Evolutionary conservation across 2,888 invertebrate genomes (phyloP).

Genomic region (Lasioglossum morio): DNA sequence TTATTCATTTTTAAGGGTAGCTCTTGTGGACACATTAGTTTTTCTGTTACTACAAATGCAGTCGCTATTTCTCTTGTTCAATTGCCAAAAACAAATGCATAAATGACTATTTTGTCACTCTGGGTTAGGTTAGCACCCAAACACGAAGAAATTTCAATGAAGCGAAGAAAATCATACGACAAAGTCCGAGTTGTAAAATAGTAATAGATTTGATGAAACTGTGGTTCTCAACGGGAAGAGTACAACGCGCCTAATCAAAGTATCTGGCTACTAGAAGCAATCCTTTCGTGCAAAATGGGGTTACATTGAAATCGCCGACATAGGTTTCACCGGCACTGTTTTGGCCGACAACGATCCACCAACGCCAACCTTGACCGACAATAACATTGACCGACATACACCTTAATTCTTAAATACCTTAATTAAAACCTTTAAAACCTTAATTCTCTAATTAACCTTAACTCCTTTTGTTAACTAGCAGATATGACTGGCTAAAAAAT

Average conservation of each 20-base stretch:
- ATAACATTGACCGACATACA: not conserved
- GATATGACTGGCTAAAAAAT: not conserved
- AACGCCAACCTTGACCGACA: not conserved
- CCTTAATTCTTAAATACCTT: no score
- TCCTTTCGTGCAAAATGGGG: constrained; percentile 8
- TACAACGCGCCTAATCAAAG: not conserved
- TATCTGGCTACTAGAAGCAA: not conserved
- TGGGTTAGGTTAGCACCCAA: not conserved
- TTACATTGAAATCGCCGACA: not conserved
- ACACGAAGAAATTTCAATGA: no score
- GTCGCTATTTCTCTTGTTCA: not conserved
- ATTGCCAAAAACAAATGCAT: not conserved
- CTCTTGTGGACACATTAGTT: not conserved
- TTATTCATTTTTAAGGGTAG: not conserved
- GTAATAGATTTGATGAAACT: not conserved
- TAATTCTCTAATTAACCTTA: no score
- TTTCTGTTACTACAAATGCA: not conserved
- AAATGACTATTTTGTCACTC: not conserved
- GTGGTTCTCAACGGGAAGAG: not conserved
- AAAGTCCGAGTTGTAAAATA: not conserved
- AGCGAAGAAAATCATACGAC: not conserved
- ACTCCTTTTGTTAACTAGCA: not conserved
- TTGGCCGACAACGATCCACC: not conserved
- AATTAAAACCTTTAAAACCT: no score
- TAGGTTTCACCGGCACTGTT: not conserved